These are phyloP conservation scores for Ormia ochracea DNA, from an alignment of 2,888 invertebrate species.

Conservation along the genomic window DNA sequence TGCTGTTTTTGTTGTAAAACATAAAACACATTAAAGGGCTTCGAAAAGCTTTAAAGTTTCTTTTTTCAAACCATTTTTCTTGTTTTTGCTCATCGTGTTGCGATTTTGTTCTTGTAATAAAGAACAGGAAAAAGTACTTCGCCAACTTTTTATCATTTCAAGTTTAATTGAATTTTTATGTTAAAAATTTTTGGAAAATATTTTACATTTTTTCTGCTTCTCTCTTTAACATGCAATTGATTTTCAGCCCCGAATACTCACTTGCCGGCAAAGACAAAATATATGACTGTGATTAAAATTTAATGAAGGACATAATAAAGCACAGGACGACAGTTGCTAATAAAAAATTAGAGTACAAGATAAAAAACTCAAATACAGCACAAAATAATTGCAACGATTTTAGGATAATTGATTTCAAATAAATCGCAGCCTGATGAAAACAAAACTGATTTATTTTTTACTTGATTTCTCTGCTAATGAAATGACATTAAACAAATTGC, in stretches of 20 bases:
- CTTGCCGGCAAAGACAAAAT: neutral
- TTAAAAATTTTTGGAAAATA: conserved; percentile 27
- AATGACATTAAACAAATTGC: neutral
- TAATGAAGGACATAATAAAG: conserved; percentile 8
- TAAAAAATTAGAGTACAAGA: neutral
- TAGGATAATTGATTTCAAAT: conserved; percentile 28
- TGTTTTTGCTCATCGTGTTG: neutral
- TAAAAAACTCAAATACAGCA: neutral
- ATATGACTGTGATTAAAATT: conserved; percentile 35
- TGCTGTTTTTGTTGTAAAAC: neutral
- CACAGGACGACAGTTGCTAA: neutral
- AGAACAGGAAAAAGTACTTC: neutral
- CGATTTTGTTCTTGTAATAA: neutral
- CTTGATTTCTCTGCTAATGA: neutral
- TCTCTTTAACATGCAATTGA: neutral
- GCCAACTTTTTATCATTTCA: conserved; percentile 45
- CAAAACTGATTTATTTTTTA: neutral
- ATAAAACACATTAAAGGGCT: neutral
- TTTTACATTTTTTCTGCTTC: neutral
- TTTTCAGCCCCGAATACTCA: neutral
- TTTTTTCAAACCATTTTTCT: neutral
- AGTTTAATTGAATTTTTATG: conserved; percentile 60
- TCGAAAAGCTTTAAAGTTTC: neutral
- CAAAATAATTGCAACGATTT: conserved; percentile 4
- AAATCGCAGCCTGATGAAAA: neutral